Evolutionary conservation across 2,797 vertebrate genomes (phyloP), one percentile per base, ranked within the genome.

Genomic region (Sebastiscus tertius): DNA sequence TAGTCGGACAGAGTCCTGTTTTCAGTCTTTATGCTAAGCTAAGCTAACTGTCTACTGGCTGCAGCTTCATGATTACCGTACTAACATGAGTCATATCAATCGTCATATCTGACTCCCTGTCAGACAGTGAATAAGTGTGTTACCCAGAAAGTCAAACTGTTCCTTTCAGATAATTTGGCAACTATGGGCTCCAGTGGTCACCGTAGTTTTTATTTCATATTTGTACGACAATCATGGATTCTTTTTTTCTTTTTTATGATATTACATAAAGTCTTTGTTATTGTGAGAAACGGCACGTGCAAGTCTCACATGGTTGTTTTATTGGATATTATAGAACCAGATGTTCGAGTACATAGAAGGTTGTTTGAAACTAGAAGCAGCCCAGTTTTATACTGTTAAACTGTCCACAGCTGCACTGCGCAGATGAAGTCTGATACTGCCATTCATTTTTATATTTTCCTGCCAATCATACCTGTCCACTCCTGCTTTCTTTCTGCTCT

Each of bases 191-290:
- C 60, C 58, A 79, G 65, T 46, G 56, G 56, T 83, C 34, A 52
- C 49, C 5, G 8, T 78, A 71, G 55, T 77, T 88, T 75, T 81
- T 20, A 72, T 77, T 88, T 88, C 33, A 77, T 81, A 80, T 85
- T 89, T 81, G 76, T 52, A 87, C 70, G 91, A 94, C 94, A 94
- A 93, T 95, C 93, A 83, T 82, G 49, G 27, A 85, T 75, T 88
- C 2, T 39, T 39, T 39, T 39, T 36, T 36, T 11, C 86, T 77
- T 69, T 18, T 18, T n/a, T 4, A 59, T 75, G 46, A 75, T 84
- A 70, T 80, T 74, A 58, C 64, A 69, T 82, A 77, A 85, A 64
- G 60, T 89, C 54, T 82, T 80, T 79, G 52, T 79, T 77, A 26
- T 77, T 81, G 72, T 84, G 74, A 77, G 75, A 84, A 79, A 83